These are phyloP conservation scores for Heliothis peltigera DNA, from an alignment of 2,888 invertebrate genomes.

Conservation along the genomic window DNA sequence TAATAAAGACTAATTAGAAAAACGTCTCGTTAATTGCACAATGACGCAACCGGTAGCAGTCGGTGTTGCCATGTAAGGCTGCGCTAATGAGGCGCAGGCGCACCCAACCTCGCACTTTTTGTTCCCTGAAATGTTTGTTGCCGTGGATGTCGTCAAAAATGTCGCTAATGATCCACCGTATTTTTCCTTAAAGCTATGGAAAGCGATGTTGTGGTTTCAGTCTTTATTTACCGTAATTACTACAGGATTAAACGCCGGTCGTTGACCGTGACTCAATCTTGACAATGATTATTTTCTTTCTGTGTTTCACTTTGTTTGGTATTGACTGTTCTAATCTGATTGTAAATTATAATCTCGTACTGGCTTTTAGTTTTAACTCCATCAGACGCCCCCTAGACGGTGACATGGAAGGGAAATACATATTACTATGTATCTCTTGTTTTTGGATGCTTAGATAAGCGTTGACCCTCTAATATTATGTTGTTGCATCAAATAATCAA, in stretches of 20 bases:
- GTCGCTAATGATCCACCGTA: constrained; percentile 42
- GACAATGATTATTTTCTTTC: neutral
- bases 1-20: constrained; percentile 57
- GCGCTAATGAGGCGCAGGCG: constrained; percentile 56
- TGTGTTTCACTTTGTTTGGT: neutral
- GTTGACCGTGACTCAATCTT: neutral
- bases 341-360: too few species aligned
- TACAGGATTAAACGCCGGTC: neutral
- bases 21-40: constrained; percentile 54
- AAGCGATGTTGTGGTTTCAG: constrained; percentile 7
- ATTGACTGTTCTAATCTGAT: too few species aligned
- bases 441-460: too few species aligned
- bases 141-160: constrained; percentile 51
- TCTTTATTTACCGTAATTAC: constrained; percentile 17
- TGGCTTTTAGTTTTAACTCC: too few species aligned
- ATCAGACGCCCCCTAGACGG: too few species aligned
- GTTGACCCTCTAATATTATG: too few species aligned
- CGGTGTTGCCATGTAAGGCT: constrained; percentile 55
- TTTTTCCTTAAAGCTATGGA: constrained; percentile 47
- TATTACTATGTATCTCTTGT: too few species aligned
- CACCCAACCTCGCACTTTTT: constrained; percentile 38
- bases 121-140: constrained; percentile 35
- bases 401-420: too few species aligned
- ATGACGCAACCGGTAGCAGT: constrained; percentile 49
- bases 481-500: too few species aligned